Percentiles rank a stretch among this genome's conserved stretches.
Conservation (phyloP, 2,113 vertebrate species). For the Triplophysa siluroides region DNA sequence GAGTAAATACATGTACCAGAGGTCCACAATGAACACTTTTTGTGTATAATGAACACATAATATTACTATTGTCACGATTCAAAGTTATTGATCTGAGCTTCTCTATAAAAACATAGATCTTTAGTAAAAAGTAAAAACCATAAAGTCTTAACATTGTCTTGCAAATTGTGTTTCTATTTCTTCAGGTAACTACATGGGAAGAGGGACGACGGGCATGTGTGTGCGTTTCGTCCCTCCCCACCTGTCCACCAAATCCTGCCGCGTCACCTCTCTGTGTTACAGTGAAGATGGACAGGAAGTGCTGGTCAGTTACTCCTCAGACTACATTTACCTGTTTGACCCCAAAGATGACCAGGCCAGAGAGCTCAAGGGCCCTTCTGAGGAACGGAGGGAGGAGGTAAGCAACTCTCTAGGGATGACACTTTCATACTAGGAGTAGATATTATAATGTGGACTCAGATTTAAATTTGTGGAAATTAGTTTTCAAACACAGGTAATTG, state of each 20-base stretch:
- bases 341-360: conserved; percentile 94
- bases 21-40: neutral
- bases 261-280: conserved; percentile 96
- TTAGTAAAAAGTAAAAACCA: too few species aligned
- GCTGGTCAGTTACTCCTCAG: conserved; percentile 97
- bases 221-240: conserved; percentile 93
- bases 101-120: too few species aligned
- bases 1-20: neutral
- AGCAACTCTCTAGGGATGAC: conserved; percentile 44
- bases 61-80: too few species aligned
- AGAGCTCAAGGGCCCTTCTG: conserved; percentile 91
- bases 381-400: conserved; percentile 93
- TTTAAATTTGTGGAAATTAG: too few species aligned
- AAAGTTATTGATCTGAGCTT: too few species aligned
- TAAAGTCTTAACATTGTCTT: too few species aligned
- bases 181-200: conserved; percentile 90
- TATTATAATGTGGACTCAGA: neutral
- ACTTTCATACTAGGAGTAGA: neutral
- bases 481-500: too few species aligned
- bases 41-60: too few species aligned
- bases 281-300: conserved; percentile 96
- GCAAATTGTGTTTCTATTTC: conserved; percentile 3
- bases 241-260: conserved; percentile 93
- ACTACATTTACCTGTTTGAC: conserved; percentile 97
- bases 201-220: conserved; percentile 93